Evolutionary conservation across 2,113 vertebrate genomes (phyloP).

Genomic region (Philantomba maxwellii): DNA sequence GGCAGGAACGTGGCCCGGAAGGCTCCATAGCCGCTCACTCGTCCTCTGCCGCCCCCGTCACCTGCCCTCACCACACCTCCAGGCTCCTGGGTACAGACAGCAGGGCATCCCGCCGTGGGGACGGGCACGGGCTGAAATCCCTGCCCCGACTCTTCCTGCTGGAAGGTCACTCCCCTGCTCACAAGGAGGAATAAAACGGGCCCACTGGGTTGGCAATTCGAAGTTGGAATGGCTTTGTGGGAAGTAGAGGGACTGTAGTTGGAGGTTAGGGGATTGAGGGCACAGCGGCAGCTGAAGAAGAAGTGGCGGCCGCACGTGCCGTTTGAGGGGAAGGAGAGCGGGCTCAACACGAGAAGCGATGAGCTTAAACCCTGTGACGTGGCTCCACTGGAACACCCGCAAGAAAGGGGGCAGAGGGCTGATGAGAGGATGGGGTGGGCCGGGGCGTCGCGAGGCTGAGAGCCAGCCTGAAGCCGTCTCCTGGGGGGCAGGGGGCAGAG

Average conservation of each 20-base stretch:
- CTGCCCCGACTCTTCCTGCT: neutral
- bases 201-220: fast-evolving
- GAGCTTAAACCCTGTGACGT: neutral
- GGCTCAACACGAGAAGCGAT: neutral
- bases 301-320: fast-evolving
- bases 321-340: no score
- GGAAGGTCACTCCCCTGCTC: neutral
- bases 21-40: fast-evolving
- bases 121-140: fast-evolving
- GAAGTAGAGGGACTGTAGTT: fast-evolving
- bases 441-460: fast-evolving
- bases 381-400: neutral
- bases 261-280: neutral
- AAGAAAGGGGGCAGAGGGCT: no score
- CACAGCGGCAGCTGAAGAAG: neutral
- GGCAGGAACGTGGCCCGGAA: neutral
- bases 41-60: fast-evolving
- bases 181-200: neutral
- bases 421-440: fast-evolving
- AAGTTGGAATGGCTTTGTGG: neutral
- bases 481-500: neutral
- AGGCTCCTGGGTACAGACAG: neutral
- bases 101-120: fast-evolving
- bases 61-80: neutral
- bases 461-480: neutral